These are phyloP conservation scores for Temnothorax curvispinosus DNA, from an alignment of 1,140 invertebrate genomes.

Conservation along the genomic window DNA sequence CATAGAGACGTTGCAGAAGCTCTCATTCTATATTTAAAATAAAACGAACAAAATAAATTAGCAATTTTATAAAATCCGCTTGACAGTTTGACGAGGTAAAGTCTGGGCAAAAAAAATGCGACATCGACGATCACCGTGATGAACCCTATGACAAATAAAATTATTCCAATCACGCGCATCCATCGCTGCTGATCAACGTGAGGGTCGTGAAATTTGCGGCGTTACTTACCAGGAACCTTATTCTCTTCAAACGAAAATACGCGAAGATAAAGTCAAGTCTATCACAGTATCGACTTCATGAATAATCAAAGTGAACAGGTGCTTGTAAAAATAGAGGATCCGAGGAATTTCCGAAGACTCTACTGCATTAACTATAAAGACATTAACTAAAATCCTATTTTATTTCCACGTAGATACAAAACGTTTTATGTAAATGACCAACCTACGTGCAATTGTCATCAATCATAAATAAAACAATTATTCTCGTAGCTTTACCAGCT, in stretches of 20 bases:
- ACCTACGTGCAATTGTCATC: background rate
- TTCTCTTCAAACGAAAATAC: slow-evolving; percentile 3
- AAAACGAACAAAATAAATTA: background rate
- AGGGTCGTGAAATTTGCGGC: background rate
- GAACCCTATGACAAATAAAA: slow-evolving; percentile 19
- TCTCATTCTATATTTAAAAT: background rate
- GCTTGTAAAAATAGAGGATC: background rate
- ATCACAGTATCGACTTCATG: background rate
- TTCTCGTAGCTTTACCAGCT: background rate
- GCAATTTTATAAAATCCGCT: background rate
- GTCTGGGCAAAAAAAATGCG: background rate
- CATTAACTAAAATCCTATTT: background rate
- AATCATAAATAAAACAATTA: background rate
- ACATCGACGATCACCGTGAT: background rate
- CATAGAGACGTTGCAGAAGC: background rate
- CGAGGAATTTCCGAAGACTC: background rate
- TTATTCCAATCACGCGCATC: slow-evolving; percentile 28
- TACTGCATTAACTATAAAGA: no score
- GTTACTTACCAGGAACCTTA: background rate
- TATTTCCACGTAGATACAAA: background rate
- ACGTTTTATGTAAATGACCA: background rate
- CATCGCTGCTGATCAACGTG: slow-evolving; percentile 2
- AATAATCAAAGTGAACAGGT: background rate
- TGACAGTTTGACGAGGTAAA: background rate
- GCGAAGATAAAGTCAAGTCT: background rate